Evolutionary conservation across 2,113 vertebrate genomes (phyloP), one percentile per base, ranked within the genome.

Genomic region (Forbesichthys papilliferus): DNA sequence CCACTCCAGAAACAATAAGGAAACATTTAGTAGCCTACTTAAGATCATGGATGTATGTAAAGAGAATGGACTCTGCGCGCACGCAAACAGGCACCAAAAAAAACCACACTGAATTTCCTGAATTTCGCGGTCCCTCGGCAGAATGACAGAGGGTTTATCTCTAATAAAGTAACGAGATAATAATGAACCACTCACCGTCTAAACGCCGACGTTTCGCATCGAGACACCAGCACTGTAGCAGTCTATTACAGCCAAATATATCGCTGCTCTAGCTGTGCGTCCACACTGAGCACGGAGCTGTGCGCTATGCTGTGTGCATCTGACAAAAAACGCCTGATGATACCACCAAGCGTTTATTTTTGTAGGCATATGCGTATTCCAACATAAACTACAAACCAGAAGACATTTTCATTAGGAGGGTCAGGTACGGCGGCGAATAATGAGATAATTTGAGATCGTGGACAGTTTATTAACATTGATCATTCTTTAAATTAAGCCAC

Each of bases 351-450:
- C 83, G 80, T 82, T 78, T 84, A 79, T 82, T 86, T 88, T 81
- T 86, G 77, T 84, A 84, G 80, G 83, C 87, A 83, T 89, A 84
- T 83, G 84, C 84, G 83, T 84, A 85, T 84, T 87, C 78, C 80
- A 81, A 86, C 69, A 86, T 80, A 84, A 85, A 87, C 85, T 90
- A 86, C 84, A 86, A 89, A 83, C 84, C 79, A 83, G 82, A 75
- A 66, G 88, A 84, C 84, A 86, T 89, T 85, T 83, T 81, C 73
- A 80, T 82, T 61, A 71, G 47, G 48, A 11, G 36, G 18, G 65
- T 72, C 71, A 57, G 47, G 27, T 11, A 34, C 16, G 51, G 49
- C 36, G 36, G 36, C 7, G 36, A 8, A 42, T 42, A 42, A 42
- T 42, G 36, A 42, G 3, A 42, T 42, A 5, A 42, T 42, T 42